Evolutionary conservation across 2,888 invertebrate species (phyloP).

Genomic region (Andrena marginata): DNA sequence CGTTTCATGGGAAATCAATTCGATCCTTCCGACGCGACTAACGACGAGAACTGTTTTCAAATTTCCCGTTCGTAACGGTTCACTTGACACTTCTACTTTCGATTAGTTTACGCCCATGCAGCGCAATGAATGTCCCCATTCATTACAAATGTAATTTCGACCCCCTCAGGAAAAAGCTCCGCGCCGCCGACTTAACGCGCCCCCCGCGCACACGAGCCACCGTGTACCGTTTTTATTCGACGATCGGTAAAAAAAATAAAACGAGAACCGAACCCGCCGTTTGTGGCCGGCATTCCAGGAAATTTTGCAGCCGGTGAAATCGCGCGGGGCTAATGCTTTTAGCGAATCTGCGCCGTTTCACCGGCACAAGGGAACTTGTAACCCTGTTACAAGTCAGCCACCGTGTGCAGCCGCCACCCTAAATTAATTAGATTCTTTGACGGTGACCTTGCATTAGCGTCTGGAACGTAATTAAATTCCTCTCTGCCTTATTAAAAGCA

Average conservation of each 20-base stretch:
- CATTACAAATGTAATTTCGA: slow-evolving; percentile 6
- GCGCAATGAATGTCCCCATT: neutral
- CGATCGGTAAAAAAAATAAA: neutral
- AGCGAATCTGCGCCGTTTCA: slow-evolving; percentile 41
- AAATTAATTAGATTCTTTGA: slow-evolving; percentile 61
- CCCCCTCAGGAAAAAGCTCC: neutral
- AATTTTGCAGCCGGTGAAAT: slow-evolving; percentile 45
- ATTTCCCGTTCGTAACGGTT: neutral
- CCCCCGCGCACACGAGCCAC: neutral
- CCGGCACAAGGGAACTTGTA: slow-evolving; percentile 28
- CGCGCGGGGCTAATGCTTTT: slow-evolving; percentile 48
- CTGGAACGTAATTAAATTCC: slow-evolving; percentile 54
- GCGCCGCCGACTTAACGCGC: neutral
- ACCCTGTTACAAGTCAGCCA: slow-evolving; percentile 42
- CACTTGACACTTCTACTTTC: neutral
- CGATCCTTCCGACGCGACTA: neutral
- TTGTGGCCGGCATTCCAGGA: slow-evolving; percentile 19
- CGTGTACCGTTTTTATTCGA: neutral
- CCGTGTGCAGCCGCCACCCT: slow-evolving; percentile 33
- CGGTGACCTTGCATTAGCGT: slow-evolving; percentile 56
- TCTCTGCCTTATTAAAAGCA: slow-evolving; percentile 43
- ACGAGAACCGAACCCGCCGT: slow-evolving; percentile 23
- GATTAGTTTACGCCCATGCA: slow-evolving; percentile 1
- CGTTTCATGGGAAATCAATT: neutral
- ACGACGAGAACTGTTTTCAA: neutral